Percentiles rank a stretch among this genome's conserved stretches.
phyloP scores from a whole-genome alignment of 2,113 vertebrate species.

The Collichthys lucidus region DNA sequence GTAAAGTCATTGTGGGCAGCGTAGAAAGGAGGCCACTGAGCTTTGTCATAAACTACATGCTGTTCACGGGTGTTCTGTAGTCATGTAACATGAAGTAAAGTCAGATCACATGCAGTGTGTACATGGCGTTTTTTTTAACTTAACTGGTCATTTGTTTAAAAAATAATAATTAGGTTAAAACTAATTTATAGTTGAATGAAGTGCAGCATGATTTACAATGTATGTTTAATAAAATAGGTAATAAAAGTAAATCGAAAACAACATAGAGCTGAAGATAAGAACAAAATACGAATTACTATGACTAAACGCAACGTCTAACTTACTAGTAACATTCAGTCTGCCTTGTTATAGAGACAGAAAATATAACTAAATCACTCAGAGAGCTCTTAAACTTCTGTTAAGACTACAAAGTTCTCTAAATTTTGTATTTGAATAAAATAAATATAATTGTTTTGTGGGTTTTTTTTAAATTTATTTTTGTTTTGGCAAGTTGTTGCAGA shows the following conservation, averaged over 20 bases:
- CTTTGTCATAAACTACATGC: slow-evolving; percentile 34
- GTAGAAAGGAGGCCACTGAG: slow-evolving; percentile 20
- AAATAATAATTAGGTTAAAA: background rate
- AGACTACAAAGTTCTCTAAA: too few species aligned
- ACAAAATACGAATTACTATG: background rate
- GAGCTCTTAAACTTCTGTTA: background rate
- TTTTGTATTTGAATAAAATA: background rate
- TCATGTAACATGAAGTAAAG: background rate
- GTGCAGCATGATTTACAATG: background rate
- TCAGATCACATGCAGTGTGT: background rate
- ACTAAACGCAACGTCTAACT: background rate
- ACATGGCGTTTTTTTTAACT: background rate
- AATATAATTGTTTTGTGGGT: background rate
- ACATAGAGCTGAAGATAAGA: background rate
- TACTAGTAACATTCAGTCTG: background rate
- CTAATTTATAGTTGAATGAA: background rate
- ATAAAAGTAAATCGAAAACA: background rate
- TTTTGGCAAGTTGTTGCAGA: too few species aligned
- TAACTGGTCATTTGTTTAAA: background rate
- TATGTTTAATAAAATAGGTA: background rate
- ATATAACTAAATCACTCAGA: background rate
- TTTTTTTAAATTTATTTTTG: too few species aligned
- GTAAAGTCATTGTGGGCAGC: slow-evolving; percentile 13
- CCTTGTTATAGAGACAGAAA: background rate
- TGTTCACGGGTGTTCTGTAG: background rate